Base-by-base conservation (phyloP, 2,888 invertebrate genomes). In the Caradrina kadenii region DNA sequence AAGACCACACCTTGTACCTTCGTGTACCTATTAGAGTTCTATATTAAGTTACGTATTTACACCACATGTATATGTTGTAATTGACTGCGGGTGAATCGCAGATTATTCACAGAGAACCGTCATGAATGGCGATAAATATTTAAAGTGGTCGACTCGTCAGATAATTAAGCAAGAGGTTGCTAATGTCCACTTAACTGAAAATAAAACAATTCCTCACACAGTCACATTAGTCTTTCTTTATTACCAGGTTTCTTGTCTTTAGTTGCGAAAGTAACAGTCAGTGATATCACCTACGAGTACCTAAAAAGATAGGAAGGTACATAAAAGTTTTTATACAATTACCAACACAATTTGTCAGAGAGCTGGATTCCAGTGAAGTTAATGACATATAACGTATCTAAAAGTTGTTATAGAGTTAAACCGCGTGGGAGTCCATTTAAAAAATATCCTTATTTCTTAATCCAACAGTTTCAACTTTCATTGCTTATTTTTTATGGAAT, bases 1-100 rank as follows among this genome's bases (percentile, higher is more conserved):
- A 79, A 73, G 26, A 73, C 84, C 88, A 50, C 85, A 81, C 89
- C 88, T 83, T 69, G 21, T 54, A 60, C n/a, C 45, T 45, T 21
- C 61, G 26, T 63, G 60, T 70, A 35, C 26, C 26, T 3, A 52
- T 61, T 54, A 71, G 58, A 66, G 11, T 49, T 48, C 13, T 58
- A 54, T 54, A 58, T 69, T 42, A 22, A 35, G 31, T 63, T 56
- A 49, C 42, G 50, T 71, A 73, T 10, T 21, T 56, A 66, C 56
- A 39, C 56, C 48, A 54, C 11, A 21, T 67, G 48, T 26, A 39
- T 67, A 73, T 45, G 42, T 58, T 42, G 45, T 35, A 31, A 50
- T 54, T 55, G 26, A 67, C 19, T 60, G 45, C 35, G 42, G 22
- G 19, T 73, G n/a, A 26, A 39, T 50, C 22, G 22, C 21, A 50